Conservation (phyloP, 2,888 invertebrate species). For the Plemyria rubiginata region DNA sequence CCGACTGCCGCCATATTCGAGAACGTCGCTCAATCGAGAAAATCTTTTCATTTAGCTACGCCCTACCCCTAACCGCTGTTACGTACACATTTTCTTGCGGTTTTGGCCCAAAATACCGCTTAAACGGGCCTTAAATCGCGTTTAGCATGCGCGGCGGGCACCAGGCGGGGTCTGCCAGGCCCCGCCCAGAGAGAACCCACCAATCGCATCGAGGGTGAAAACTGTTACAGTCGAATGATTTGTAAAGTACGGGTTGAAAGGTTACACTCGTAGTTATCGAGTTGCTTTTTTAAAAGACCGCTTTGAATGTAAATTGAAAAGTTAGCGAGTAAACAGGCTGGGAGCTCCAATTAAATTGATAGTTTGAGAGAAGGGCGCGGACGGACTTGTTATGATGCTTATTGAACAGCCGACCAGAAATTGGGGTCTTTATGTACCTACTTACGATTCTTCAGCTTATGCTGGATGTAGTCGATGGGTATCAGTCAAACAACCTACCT, state of each 20-base stretch:
- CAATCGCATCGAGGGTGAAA: conserved; percentile 59
- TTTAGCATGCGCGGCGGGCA: conserved; percentile 78
- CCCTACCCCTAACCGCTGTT: conserved; percentile 78
- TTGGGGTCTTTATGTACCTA: conserved; percentile 2
- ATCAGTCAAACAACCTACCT: background rate
- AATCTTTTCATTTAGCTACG: conserved; percentile 81
- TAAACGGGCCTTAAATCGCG: conserved; percentile 81
- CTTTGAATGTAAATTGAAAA: conserved; percentile 85
- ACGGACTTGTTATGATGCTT: conserved; percentile 7
- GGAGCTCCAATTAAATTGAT: conserved; percentile 82
- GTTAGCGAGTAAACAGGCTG: conserved; percentile 81
- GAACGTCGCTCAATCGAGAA: conserved; percentile 75
- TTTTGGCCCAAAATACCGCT: conserved; percentile 83
- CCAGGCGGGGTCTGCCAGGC: conserved; percentile 60
- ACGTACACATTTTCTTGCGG: conserved; percentile 83
- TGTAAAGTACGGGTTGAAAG: conserved; percentile 73
- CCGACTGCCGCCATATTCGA: conserved; percentile 77
- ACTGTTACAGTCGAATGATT: conserved; percentile 72
- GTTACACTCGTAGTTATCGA: conserved; percentile 76
- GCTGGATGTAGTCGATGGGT: background rate
- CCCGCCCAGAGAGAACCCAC: conserved; percentile 57
- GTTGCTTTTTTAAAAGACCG: conserved; percentile 81
- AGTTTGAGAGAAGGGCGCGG: conserved; percentile 50
- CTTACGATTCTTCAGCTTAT: background rate
- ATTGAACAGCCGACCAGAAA: conserved; percentile 1